Base-by-base conservation (phyloP, 2,797 vertebrate species). In the Eulemur rubriventer region DNA sequence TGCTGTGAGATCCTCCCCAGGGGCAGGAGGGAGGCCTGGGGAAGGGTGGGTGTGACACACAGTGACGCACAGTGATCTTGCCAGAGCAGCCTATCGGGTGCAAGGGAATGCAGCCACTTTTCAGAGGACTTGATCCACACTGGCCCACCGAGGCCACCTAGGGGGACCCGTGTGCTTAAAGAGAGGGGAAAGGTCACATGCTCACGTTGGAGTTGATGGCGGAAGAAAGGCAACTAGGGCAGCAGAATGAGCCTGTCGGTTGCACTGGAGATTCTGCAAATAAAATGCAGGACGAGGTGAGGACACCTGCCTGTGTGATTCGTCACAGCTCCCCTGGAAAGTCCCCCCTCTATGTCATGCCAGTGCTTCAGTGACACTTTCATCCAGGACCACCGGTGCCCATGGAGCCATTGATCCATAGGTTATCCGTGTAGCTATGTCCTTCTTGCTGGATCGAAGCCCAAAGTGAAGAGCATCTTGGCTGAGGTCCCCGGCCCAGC, bases 1-100 rank as follows among this genome's bases (percentile, higher is more conserved):
- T 0, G 0, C 63, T 7, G 12, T 14, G 38, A 75, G 4, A 3
- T 7, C 28, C 1, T 12, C 1, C 46, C n/a, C 7, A 1, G 30
- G 70, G 20, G 22, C 30, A 41, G 43, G 57, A n/a, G 22, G 17
- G 1, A 59, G 57, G 28, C 20, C 57, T 28, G 12, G 17, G 11
- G 13, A 7, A 41, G 18, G 26, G 26, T 1, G 11, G 4, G 13
- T 7, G 13, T 28, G 67, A 38, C 0, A 3, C 4, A 2, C 3
- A 2, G 4, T 33, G 73, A 43, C 0, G 3, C 6, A 3, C 4
- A 5, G 7, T 17, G 28, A 46, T 10, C 0, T 35, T 22, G 12
- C 18, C 7, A 13, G n/a, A 35, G 26, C 33, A 73, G 11, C 26
- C 4, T 10, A 13, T 9, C 28, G 41, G 55, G 14, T 67, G n/a